phyloP scores from a whole-genome alignment of 2,797 vertebrate genomes.

The Acanthurus leucopareius region DNA sequence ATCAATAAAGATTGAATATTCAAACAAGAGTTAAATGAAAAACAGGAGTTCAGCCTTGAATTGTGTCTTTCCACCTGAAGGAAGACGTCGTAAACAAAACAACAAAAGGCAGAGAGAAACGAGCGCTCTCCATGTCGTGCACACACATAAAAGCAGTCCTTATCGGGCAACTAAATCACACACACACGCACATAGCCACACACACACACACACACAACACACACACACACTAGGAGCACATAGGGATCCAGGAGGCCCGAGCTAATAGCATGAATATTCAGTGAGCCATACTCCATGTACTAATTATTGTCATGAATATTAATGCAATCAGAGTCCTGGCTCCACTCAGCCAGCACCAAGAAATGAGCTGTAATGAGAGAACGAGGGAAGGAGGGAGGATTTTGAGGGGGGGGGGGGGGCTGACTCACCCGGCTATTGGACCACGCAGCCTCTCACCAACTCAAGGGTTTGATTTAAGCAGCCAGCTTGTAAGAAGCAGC shows the following conservation, averaged over 20 bases:
- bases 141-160: slow-evolving; percentile 48
- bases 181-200: slow-evolving; percentile 29
- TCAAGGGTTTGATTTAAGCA: slow-evolving; percentile 72
- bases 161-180: slow-evolving; percentile 48
- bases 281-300: slow-evolving; percentile 95
- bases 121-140: slow-evolving; percentile 23
- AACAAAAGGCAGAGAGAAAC: slow-evolving; percentile 51
- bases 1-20: slow-evolving; percentile 17
- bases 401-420: slow-evolving; percentile 65
- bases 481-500: slow-evolving; percentile 58
- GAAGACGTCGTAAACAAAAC: slow-evolving; percentile 53
- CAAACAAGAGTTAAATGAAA: slow-evolving; percentile 2
- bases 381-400: slow-evolving; percentile 75
- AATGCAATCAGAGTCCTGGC: slow-evolving; percentile 93
- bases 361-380: slow-evolving; percentile 95
- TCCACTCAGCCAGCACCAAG: slow-evolving; percentile 91
- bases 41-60: slow-evolving; percentile 32
- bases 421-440: slow-evolving; percentile 64
- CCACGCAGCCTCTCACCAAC: slow-evolving; percentile 59
- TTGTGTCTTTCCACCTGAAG: slow-evolving; percentile 44
- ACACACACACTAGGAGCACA: slow-evolving; percentile 82
- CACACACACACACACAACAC: slow-evolving; percentile 72
- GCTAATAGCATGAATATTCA: slow-evolving; percentile 99
- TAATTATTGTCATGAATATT: slow-evolving; percentile 99
- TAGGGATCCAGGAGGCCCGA: slow-evolving; percentile 91